These are phyloP conservation scores for Copsychus sechellarum DNA, from an alignment of 2,113 vertebrate species.

Conservation along the genomic window DNA sequence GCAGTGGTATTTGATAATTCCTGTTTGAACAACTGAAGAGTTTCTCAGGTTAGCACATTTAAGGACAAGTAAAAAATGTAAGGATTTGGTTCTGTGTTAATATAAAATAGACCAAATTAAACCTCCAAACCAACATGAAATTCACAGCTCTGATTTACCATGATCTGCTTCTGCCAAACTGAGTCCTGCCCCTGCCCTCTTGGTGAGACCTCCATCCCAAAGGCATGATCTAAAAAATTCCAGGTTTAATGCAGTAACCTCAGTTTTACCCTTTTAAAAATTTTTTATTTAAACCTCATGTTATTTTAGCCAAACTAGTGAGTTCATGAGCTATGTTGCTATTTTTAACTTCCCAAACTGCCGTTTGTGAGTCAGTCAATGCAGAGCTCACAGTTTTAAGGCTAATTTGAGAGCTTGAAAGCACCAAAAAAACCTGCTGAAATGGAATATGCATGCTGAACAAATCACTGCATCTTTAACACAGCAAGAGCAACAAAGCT, in stretches of 20 bases:
- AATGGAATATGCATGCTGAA: conserved; percentile 17
- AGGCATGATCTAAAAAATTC: neutral
- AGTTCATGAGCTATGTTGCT: neutral
- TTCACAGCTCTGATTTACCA: neutral
- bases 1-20: neutral
- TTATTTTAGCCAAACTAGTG: neutral
- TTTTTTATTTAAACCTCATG: neutral
- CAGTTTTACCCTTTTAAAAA: neutral
- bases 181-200: neutral
- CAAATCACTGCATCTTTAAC: neutral
- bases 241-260: neutral
- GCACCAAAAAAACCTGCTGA: conserved; percentile 26
- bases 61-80: neutral
- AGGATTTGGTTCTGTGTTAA: neutral
- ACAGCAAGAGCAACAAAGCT: neutral
- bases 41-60: neutral
- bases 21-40: neutral
- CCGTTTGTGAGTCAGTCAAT: conserved; percentile 3
- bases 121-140: neutral
- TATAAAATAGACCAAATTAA: neutral
- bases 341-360: neutral
- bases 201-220: neutral
- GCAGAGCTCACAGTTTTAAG: neutral
- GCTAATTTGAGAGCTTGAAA: conserved; percentile 33
- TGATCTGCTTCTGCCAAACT: neutral